These are phyloP conservation scores for Acanthurus lineatus DNA, from an alignment of 2,797 vertebrate species.

Conservation along the genomic window DNA sequence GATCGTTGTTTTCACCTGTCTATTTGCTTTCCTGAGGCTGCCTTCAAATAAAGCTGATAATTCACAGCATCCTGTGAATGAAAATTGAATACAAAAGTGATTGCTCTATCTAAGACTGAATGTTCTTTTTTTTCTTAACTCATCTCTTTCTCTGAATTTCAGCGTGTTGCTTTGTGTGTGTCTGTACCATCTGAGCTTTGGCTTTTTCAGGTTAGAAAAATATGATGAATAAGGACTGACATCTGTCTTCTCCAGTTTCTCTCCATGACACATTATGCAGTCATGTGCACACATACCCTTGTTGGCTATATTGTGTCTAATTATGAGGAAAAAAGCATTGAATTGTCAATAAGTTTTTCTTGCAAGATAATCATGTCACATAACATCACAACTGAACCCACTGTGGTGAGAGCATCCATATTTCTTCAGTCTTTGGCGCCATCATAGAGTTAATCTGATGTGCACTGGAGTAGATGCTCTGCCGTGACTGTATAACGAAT, in stretches of 20 bases:
- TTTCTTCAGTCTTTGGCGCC: constrained; percentile 10
- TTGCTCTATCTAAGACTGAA: constrained; percentile 18
- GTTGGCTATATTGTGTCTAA: constrained; percentile 25
- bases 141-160: constrained; percentile 9
- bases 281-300: constrained; percentile 20
- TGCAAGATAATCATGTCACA: constrained; percentile 37
- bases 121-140: background rate
- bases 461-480: constrained; percentile 35
- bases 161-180: background rate
- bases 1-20: constrained; percentile 22
- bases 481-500: constrained; percentile 35
- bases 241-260: constrained; percentile 26
- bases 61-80: constrained; percentile 10
- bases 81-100: constrained; percentile 30
- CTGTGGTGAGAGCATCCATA: constrained; percentile 17
- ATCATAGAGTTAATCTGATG: constrained; percentile 29
- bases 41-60: constrained; percentile 50
- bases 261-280: constrained; percentile 5
- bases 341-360: constrained; percentile 29
- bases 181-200: background rate
- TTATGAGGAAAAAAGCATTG: constrained; percentile 9
- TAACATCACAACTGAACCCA: constrained; percentile 24
- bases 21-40: constrained; percentile 20
- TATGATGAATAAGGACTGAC: constrained; percentile 39
- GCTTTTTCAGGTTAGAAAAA: constrained; percentile 38